Evolutionary conservation across 2,888 invertebrate species (phyloP), one percentile per base, ranked within the genome.

Genomic region (Nemapogon koenigi): DNA sequence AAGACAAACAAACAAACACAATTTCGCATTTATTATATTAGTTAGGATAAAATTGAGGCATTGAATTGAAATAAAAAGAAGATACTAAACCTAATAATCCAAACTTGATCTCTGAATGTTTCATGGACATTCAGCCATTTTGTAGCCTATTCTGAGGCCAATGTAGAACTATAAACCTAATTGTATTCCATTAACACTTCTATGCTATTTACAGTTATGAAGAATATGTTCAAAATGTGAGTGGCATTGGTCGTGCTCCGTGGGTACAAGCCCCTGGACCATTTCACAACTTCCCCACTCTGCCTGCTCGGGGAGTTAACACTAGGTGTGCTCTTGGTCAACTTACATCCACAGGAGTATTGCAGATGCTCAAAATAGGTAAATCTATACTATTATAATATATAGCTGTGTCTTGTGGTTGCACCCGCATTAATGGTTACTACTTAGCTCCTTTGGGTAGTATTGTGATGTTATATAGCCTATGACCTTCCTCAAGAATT

Each of bases 281-380:
- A 0, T 94, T 94, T 59, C 91, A 92, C 62, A 89, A 88, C 44
- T 92, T 93, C 58, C 91, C 92, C 0, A 80, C 91, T 32, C 62
- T 91, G 8, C 92, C 94, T 2, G 53, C 59, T 35, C 59, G 61
- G 1, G 64, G 63, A 6, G 41, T 42, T 1, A 33, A 81, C 30
- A 84, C 82, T 1, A 85, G 84, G 43, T 96, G 96, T 55, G 85
- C 87, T n/a, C 73, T 91, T 10, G 94, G 93, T 0, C 92, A 94
- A 54, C 78, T 97, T 40, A 96, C 96, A 0, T 86, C 88, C 7
- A 73, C 86, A 32, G 95, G 95, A 1, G 81, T 94, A 2, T 80
- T 88, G 22, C 97, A 97, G 66, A 83, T 94, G 53, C 66, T 95
- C 16, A 86, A 86, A 46, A 84, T 91, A 10, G 97, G 97, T 46